These are phyloP conservation scores for Oncorhynchus keta DNA, from an alignment of 2,113 vertebrate species.

Conservation along the genomic window DNA sequence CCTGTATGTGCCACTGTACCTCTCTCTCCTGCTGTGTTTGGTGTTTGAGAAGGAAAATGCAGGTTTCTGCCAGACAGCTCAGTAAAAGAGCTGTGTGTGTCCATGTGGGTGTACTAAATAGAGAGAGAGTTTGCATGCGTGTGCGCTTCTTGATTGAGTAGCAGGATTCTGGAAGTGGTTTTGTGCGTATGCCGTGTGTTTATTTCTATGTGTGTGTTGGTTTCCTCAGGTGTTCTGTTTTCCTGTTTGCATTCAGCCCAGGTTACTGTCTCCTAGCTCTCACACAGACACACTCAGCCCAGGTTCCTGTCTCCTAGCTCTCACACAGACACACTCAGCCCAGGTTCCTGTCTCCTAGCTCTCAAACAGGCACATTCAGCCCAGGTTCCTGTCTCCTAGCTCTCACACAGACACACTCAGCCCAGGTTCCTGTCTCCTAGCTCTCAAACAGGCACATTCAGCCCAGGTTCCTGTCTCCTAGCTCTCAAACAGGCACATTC, in stretches of 20 bases:
- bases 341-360: too few relatives aligned
- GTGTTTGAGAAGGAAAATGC: too few relatives aligned
- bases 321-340: too few relatives aligned
- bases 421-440: too few relatives aligned
- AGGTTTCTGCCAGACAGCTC: not conserved
- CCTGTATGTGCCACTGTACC: constrained; percentile 33
- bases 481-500: too few relatives aligned
- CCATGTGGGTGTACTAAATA: not conserved
- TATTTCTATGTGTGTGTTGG: constrained; percentile 15
- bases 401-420: too few relatives aligned
- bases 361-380: too few relatives aligned
- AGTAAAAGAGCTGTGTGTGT: not conserved
- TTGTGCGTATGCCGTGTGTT: constrained; percentile 11
- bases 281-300: too few relatives aligned
- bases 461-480: too few relatives aligned
- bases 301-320: too few relatives aligned
- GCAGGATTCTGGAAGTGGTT: constrained; percentile 5
- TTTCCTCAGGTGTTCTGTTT: not conserved
- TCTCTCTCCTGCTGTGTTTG: not conserved
- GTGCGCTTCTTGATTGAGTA: not conserved
- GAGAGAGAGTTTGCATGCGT: not conserved
- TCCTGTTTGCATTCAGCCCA: not conserved
- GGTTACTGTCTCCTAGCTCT: not conserved
- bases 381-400: too few relatives aligned
- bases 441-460: too few relatives aligned